A percentile compares a stretch with the other conserved stretches of the same genome.
phyloP scores from a whole-genome alignment of 2,113 vertebrate genomes.

The Nanorana parkeri region DNA sequence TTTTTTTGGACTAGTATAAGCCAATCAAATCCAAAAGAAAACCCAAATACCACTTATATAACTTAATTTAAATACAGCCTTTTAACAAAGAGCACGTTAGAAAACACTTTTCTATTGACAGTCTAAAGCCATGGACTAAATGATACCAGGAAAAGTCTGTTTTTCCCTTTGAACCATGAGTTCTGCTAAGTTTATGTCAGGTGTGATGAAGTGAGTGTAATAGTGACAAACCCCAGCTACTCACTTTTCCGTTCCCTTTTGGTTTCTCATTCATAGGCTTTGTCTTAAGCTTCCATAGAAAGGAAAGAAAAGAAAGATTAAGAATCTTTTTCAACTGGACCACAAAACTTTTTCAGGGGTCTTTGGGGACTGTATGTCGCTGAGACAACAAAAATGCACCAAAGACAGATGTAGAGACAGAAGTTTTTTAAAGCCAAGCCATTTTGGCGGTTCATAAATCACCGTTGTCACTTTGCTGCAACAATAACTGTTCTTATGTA shows the following conservation, averaged over 20 bases:
- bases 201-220: slow-evolving; percentile 62
- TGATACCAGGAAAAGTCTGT: slow-evolving; percentile 50
- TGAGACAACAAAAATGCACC: slow-evolving; percentile 68
- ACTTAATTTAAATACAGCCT: slow-evolving; percentile 60
- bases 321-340: slow-evolving; percentile 61
- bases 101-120: slow-evolving; percentile 59
- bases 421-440: slow-evolving; percentile 68
- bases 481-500: slow-evolving; percentile 64
- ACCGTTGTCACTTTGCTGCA: slow-evolving; percentile 63
- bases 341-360: slow-evolving; percentile 64
- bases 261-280: slow-evolving; percentile 66
- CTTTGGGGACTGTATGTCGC: slow-evolving; percentile 63
- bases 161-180: slow-evolving; percentile 58
- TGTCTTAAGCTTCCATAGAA: slow-evolving; percentile 58
- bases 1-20: slow-evolving; percentile 60
- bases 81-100: slow-evolving; percentile 51
- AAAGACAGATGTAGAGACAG: slow-evolving; percentile 71
- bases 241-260: slow-evolving; percentile 58
- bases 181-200: slow-evolving; percentile 46
- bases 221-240: slow-evolving; percentile 65
- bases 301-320: slow-evolving; percentile 32
- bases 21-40: slow-evolving; percentile 49
- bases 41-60: slow-evolving; percentile 32
- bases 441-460: slow-evolving; percentile 73
- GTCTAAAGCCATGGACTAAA: slow-evolving; percentile 58